A percentile compares a stretch with the other conserved stretches of the same genome.
Evolutionary conservation across 2,888 invertebrate genomes (phyloP).

Genomic region (Octonoba sinensis): DNA sequence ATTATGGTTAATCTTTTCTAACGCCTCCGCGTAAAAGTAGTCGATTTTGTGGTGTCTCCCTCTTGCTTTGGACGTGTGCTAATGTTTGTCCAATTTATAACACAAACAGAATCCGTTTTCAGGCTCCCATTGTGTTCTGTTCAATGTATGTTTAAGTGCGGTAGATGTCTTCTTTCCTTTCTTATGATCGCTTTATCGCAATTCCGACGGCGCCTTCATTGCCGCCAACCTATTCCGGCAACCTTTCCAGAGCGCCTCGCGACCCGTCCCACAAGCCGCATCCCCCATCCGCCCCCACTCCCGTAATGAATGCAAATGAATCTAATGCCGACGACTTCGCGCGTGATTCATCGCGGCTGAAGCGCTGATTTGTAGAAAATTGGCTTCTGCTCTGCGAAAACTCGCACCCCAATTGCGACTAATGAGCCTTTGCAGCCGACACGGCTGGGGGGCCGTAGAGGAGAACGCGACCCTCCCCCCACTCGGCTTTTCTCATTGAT

Average conservation of each 20-base stretch:
- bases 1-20: too few relatives aligned
- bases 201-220: too few relatives aligned
- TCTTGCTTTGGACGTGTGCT: too few relatives aligned
- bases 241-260: constrained; percentile 1
- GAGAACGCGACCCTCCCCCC: too few relatives aligned
- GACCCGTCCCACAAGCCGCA: neutral
- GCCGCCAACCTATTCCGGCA: neutral
- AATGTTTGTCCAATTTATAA: too few relatives aligned
- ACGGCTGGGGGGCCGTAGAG: neutral
- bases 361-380: constrained; percentile 60
- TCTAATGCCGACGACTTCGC: constrained; percentile 37
- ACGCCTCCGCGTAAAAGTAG: too few relatives aligned
- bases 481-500: constrained; percentile 42
- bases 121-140: too few relatives aligned
- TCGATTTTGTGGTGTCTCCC: too few relatives aligned
- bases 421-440: constrained; percentile 45
- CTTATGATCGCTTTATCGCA: too few relatives aligned
- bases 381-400: constrained; percentile 54
- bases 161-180: too few relatives aligned
- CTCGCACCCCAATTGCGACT: constrained; percentile 57
- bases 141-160: too few relatives aligned
- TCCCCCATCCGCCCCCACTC: neutral
- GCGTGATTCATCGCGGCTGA: constrained; percentile 61
- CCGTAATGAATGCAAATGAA: constrained; percentile 63
- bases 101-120: too few relatives aligned